A percentile compares a stretch with the other conserved stretches of the same genome.
These are phyloP conservation scores for Dolichomitus sp. DNA, from an alignment of 2,888 invertebrate genomes.

Conservation along the genomic window DNA sequence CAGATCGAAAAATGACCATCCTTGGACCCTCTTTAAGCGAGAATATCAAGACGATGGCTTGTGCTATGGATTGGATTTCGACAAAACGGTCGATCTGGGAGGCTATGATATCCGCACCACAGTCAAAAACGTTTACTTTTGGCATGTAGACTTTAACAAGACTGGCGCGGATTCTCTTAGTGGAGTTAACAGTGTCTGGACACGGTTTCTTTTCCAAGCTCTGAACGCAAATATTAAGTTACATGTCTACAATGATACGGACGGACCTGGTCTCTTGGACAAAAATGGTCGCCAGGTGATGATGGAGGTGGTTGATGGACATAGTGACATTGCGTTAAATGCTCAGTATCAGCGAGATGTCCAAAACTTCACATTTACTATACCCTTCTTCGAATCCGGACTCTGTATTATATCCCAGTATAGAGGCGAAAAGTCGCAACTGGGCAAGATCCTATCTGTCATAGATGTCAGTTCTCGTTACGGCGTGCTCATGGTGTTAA, in stretches of 20 bases:
- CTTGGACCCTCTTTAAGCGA: conserved; percentile 27
- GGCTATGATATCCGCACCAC: conserved; percentile 15
- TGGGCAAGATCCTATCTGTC: neutral
- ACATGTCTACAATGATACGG: neutral
- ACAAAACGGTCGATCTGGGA: conserved; percentile 18
- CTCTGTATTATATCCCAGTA: neutral
- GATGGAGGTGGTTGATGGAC: conserved; percentile 5
- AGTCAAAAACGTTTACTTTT: too few species aligned
- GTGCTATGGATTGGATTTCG: conserved; percentile 30
- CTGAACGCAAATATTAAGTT: neutral
- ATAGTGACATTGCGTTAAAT: neutral
- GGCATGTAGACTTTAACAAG: neutral
- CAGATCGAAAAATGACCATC: neutral
- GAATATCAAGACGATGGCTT: neutral
- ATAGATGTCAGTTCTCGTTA: neutral
- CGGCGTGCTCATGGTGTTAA: neutral
- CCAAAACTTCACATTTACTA: neutral
- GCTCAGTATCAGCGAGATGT: too few species aligned
- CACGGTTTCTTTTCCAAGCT: neutral
- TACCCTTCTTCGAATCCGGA: too few species aligned
- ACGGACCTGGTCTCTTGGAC: neutral
- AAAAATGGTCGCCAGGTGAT: neutral
- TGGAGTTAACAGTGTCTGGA: neutral
- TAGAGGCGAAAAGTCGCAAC: neutral
- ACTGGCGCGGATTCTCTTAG: neutral